Evolutionary conservation across 2,797 vertebrate species (phyloP), one percentile per base, ranked within the genome.

Genomic region (Harpagifer antarcticus): DNA sequence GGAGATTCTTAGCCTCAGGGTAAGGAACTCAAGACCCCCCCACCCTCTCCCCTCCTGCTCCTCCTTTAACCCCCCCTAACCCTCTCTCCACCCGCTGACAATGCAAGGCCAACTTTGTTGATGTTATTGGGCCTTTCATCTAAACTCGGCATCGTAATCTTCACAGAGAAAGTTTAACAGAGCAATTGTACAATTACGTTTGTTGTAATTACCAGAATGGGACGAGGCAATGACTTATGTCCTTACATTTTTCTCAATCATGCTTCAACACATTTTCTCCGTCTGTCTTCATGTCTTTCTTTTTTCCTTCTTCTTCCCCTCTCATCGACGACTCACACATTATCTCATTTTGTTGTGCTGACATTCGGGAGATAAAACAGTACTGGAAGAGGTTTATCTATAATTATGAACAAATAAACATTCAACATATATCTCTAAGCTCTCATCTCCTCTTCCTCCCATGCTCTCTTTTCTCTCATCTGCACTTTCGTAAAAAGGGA

Each of bases 81-180:
- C 55, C 57, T 65, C 67, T 49, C 65, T 23, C 72, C 61, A 16
- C 85, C 81, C 75, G 76, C 75, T 88, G 83, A 94, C 92, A 92
- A 94, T 91, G 82, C 88, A 87, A 93, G 86, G 88, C 91, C 87
- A 88, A 86, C 87, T 85, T 62, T 91, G 91, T 91, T 92, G 92
- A 93, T 90, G 86, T 89, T 92, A 81, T 83, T 88, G 49, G 78
- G 78, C 77, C 90, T 93, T 94, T 93, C 87, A 91, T 94, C 89
- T 88, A 68, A 85, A 78, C 77, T 65, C 64, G 1, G 74, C 82
- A 86, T 91, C 90, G 77, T 86, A 84, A 89, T 91, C 88, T 81
- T 88, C 83, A 78, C 85, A 89, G 86, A 63, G 83, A 86, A 81
- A 84, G 84, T 90, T 88, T 86, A 84, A 68, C 80, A 43, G 82